These are phyloP conservation scores for Carapus acus DNA, from an alignment of 2,797 vertebrate genomes.

Conservation along the genomic window DNA sequence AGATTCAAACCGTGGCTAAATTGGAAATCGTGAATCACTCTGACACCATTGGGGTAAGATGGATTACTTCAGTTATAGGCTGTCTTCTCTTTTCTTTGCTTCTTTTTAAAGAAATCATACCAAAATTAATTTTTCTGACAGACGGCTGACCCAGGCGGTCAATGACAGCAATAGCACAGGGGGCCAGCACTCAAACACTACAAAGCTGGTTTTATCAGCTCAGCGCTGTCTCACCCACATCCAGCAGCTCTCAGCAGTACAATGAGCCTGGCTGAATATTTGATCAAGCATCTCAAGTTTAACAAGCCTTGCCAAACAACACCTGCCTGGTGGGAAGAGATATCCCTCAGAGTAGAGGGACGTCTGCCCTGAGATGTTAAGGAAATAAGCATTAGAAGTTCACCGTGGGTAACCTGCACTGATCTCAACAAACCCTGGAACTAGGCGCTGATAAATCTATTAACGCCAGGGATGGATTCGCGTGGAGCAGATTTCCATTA, in stretches of 20 bases:
- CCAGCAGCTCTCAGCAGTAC: slow-evolving; percentile 57
- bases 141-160: slow-evolving; percentile 52
- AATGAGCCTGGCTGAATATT: slow-evolving; percentile 65
- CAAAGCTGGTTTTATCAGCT: slow-evolving; percentile 56
- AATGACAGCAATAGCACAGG: slow-evolving; percentile 57
- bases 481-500: slow-evolving; percentile 50
- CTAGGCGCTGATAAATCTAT: no score
- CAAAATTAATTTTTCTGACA: slow-evolving; percentile 67
- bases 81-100: slow-evolving; percentile 67
- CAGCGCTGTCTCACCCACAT: slow-evolving; percentile 40
- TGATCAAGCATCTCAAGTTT: slow-evolving; percentile 67
- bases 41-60: slow-evolving; percentile 71
- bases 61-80: slow-evolving; percentile 74
- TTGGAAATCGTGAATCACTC: slow-evolving; percentile 82
- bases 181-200: slow-evolving; percentile 42
- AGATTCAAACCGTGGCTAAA: slow-evolving; percentile 75
- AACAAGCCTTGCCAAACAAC: slow-evolving; percentile 65
- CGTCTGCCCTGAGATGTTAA: slow-evolving; percentile 51
- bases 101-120: slow-evolving; percentile 63
- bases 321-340: slow-evolving; percentile 63
- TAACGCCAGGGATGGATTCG: no score
- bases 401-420: slow-evolving; percentile 44
- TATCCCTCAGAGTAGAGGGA: slow-evolving; percentile 57
- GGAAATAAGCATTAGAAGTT: slow-evolving; percentile 58
- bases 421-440: slow-evolving; percentile 39